Evolutionary conservation across 2,113 vertebrate species (phyloP).

Genomic region (Platycercus adscitus): DNA sequence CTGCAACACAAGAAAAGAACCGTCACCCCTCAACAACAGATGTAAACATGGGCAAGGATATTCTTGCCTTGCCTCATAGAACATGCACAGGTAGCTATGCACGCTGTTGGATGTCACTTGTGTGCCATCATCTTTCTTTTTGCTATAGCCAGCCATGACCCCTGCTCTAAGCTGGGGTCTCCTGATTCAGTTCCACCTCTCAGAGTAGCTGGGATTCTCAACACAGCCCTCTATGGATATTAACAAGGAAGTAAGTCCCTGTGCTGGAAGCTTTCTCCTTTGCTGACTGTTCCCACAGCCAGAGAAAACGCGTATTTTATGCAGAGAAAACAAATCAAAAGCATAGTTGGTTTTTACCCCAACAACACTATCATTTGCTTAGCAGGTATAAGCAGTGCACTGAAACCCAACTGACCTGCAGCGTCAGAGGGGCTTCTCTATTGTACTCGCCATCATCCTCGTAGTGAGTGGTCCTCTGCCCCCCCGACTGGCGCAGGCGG

Average conservation of each 20-base stretch:
- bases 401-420: constrained; percentile 79
- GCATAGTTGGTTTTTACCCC: rapidly evolving
- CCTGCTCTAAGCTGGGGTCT: background rate
- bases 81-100: rapidly evolving
- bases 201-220: background rate
- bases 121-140: background rate
- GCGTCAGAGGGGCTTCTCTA: constrained; percentile 74
- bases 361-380: background rate
- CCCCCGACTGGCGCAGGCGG: constrained; percentile 88
- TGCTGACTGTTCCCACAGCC: rapidly evolving
- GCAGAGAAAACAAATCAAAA: rapidly evolving
- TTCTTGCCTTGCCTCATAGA: rapidly evolving
- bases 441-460: constrained; percentile 75
- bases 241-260: rapidly evolving
- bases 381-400: background rate
- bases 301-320: rapidly evolving
- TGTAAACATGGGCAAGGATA: background rate
- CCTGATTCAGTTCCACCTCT: background rate
- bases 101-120: background rate
- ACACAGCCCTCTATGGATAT: rapidly evolving
- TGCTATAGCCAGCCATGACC: rapidly evolving
- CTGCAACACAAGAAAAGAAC: background rate
- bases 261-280: background rate
- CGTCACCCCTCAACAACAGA: background rate
- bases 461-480: constrained; percentile 64